phyloP scores from a whole-genome alignment of 2,888 invertebrate genomes.

The Amphipyra tragopoginis region DNA sequence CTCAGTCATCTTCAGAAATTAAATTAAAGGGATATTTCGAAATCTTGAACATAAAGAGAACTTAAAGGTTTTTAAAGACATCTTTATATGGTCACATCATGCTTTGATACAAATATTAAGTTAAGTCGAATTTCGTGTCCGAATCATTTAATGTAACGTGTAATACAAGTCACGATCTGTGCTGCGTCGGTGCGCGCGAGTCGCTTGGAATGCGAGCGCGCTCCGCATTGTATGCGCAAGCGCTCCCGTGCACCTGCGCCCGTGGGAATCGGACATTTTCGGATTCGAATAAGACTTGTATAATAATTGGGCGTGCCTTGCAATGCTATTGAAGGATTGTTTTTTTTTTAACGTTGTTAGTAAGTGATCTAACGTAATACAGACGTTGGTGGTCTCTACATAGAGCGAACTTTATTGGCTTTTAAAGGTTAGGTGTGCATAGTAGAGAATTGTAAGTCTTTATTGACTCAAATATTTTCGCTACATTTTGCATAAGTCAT shows the following conservation, averaged over 20 bases:
- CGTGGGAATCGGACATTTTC: conserved; percentile 74
- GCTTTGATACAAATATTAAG: conserved; percentile 36
- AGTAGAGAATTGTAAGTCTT: too few species aligned
- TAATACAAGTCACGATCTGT: conserved; percentile 66
- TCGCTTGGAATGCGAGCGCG: conserved; percentile 69
- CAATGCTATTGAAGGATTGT: conserved; percentile 24
- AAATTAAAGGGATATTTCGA: too few species aligned
- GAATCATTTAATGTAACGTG: conserved; percentile 54
- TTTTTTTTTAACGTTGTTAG: conserved; percentile 18
- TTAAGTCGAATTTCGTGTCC: conserved; percentile 33
- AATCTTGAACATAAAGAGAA: too few species aligned
- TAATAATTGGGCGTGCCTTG: conserved; percentile 47
- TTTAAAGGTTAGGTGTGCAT: background rate
- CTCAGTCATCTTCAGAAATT: background rate
- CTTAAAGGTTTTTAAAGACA: background rate
- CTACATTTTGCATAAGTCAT: too few species aligned
- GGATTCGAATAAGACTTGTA: conserved; percentile 46
- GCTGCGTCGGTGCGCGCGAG: conserved; percentile 31
- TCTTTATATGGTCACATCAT: background rate
- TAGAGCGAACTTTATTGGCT: background rate
- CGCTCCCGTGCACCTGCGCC: conserved; percentile 65
- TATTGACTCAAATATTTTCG: too few species aligned
- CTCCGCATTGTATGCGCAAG: conserved; percentile 67
- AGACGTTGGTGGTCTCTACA: conserved; percentile 42
- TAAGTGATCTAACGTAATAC: conserved; percentile 11